Evolutionary conservation across 1,140 invertebrate genomes (phyloP).

Genomic region (Cydia splendana): DNA sequence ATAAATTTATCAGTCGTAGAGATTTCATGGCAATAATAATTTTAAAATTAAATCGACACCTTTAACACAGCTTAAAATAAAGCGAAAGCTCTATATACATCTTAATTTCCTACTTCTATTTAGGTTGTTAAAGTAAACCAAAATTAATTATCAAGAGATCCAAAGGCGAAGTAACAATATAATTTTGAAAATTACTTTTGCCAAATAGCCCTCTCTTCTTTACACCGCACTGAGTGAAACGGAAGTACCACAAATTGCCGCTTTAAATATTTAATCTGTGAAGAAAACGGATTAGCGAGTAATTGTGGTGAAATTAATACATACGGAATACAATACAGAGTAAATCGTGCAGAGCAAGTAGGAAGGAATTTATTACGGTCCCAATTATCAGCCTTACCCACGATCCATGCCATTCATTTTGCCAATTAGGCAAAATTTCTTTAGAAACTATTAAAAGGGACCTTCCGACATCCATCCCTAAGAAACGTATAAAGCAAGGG

Average conservation of each 20-base stretch:
- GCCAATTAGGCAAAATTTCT: slow-evolving; percentile 65
- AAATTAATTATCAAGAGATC: slow-evolving; percentile 75
- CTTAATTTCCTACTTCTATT: slow-evolving; percentile 64
- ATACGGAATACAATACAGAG: slow-evolving; percentile 38
- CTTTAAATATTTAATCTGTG: slow-evolving; percentile 73
- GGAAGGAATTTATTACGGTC: slow-evolving; percentile 47
- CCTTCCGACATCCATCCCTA: slow-evolving; percentile 55
- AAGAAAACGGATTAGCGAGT: slow-evolving; percentile 69
- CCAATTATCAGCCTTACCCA: slow-evolving; percentile 40
- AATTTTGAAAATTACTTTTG: slow-evolving; percentile 73
- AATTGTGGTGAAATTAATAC: slow-evolving; percentile 65
- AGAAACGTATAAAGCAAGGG: slow-evolving; percentile 58
- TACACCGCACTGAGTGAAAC: slow-evolving; percentile 58
- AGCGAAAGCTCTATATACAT: slow-evolving; percentile 41
- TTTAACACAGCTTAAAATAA: slow-evolving; percentile 51
- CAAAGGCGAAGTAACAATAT: slow-evolving; percentile 72
- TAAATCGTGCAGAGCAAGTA: slow-evolving; percentile 1
- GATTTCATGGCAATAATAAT: background rate
- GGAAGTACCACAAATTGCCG: slow-evolving; percentile 72
- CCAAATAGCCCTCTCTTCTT: slow-evolving; percentile 65
- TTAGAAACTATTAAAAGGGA: slow-evolving; percentile 70
- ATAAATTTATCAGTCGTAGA: background rate
- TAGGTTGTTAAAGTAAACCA: slow-evolving; percentile 71
- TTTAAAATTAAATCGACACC: slow-evolving; percentile 33
- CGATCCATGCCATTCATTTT: slow-evolving; percentile 65